Conservation (phyloP, 2,888 invertebrate species). For the Zhuqinia jingwanae region DNA sequence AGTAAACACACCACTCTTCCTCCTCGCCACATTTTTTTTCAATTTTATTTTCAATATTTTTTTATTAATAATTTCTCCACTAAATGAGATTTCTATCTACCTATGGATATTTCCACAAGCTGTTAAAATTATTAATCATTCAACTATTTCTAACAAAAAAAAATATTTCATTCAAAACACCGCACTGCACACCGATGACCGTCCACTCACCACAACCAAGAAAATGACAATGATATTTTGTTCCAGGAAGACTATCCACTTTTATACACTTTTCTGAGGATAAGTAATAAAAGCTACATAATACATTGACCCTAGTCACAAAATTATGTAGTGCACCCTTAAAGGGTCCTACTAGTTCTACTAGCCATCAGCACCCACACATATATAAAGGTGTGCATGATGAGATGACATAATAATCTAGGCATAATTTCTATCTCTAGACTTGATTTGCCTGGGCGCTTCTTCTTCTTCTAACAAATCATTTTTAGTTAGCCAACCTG, state of each 20-base stretch:
- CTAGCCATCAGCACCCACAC: conserved; percentile 9
- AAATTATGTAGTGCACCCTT: conserved; percentile 12
- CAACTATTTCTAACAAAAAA: neutral
- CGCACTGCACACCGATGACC: neutral
- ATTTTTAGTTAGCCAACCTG: neutral
- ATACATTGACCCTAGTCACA: neutral
- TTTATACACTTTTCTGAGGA: conserved; percentile 44
- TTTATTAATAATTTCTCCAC: neutral
- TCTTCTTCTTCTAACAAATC: neutral
- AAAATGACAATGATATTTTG: conserved; percentile 47
- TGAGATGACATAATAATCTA: conserved; percentile 1
- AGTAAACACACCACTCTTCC: conserved; percentile 8
- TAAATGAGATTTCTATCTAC: neutral
- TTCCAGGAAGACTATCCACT: conserved; percentile 50
- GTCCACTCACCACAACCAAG: neutral
- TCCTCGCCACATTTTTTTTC: conserved; percentile 9
- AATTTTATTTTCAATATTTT: conserved; percentile 2
- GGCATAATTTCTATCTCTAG: neutral
- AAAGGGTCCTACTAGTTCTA: neutral
- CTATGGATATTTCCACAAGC: neutral
- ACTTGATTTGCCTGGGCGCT: neutral
- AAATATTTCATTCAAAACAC: neutral
- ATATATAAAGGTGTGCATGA: neutral
- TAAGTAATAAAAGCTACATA: neutral
- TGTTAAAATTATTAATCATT: conserved; percentile 2